Conservation (phyloP, 2,113 vertebrate species). For the Zosterops pallidus region DNA sequence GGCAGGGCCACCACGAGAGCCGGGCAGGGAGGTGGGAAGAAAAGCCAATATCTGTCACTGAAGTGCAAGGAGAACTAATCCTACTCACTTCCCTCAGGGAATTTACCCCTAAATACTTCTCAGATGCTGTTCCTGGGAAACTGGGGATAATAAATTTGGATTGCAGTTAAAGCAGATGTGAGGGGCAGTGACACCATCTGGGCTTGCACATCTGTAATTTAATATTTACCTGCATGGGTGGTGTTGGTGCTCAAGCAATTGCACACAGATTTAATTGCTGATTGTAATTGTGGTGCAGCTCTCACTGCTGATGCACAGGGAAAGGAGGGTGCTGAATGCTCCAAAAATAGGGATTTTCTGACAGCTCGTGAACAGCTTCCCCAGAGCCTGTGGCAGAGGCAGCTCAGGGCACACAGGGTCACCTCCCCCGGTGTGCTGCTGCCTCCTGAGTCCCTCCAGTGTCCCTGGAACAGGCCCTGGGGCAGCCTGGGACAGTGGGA, state of each 20-base stretch:
- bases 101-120: background rate
- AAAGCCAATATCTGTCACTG: background rate
- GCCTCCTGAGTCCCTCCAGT: background rate
- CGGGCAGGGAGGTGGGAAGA: background rate
- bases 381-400: conserved; percentile 5
- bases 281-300: background rate
- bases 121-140: background rate
- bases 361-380: background rate
- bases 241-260: background rate
- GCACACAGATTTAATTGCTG: background rate
- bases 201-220: background rate
- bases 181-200: background rate
- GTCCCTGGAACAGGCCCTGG: background rate
- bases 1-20: background rate
- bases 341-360: conserved; percentile 38
- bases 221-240: background rate
- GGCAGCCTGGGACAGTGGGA: background rate
- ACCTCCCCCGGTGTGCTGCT: background rate
- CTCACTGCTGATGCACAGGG: background rate
- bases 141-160: accelerated
- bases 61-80: background rate
- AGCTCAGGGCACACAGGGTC: background rate
- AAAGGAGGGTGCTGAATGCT: background rate
- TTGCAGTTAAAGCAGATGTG: background rate
- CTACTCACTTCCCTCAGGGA: background rate